Conservation (phyloP, 1,140 invertebrate species). For the Drosophila orosa region DNA sequence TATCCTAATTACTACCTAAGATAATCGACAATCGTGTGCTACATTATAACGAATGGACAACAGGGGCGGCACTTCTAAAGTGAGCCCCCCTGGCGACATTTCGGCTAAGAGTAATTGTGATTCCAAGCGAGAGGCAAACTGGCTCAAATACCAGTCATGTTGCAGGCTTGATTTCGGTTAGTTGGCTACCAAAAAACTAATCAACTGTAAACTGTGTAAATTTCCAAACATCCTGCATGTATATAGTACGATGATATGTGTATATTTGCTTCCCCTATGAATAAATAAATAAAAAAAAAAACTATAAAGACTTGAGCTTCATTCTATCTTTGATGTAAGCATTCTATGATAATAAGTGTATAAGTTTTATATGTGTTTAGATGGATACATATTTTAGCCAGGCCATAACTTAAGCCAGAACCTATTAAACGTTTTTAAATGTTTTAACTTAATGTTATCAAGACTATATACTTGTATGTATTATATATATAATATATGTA, state of each 20-base stretch:
- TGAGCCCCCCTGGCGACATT: constrained; percentile 17
- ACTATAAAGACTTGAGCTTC: constrained; percentile 82
- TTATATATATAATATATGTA: constrained; percentile 43
- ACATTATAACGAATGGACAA: constrained; percentile 25
- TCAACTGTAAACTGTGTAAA: constrained; percentile 58
- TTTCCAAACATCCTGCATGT: constrained; percentile 46
- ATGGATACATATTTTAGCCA: constrained; percentile 52
- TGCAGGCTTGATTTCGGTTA: constrained; percentile 29
- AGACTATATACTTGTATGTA: constrained; percentile 48
- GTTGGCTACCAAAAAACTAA: constrained; percentile 15
- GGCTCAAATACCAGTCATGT: constrained; percentile 20
- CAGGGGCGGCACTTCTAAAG: constrained; percentile 39
- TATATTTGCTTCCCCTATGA: constrained; percentile 65
- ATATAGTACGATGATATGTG: constrained; percentile 53
- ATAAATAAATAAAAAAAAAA: constrained; percentile 27
- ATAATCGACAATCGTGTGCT: constrained; percentile 56
- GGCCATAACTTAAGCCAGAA: constrained; percentile 38
- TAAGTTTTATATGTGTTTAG: constrained; percentile 57
- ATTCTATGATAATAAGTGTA: constrained; percentile 69
- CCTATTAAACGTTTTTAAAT: constrained; percentile 60
- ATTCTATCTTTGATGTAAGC: constrained; percentile 79
- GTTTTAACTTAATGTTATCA: constrained; percentile 58
- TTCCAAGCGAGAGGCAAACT: constrained; percentile 32
- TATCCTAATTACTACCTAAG: constrained; percentile 38
- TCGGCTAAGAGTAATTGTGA: constrained; percentile 40